These are phyloP conservation scores for Drosophila mayri DNA, from an alignment of 1,140 invertebrate genomes.

Conservation along the genomic window DNA sequence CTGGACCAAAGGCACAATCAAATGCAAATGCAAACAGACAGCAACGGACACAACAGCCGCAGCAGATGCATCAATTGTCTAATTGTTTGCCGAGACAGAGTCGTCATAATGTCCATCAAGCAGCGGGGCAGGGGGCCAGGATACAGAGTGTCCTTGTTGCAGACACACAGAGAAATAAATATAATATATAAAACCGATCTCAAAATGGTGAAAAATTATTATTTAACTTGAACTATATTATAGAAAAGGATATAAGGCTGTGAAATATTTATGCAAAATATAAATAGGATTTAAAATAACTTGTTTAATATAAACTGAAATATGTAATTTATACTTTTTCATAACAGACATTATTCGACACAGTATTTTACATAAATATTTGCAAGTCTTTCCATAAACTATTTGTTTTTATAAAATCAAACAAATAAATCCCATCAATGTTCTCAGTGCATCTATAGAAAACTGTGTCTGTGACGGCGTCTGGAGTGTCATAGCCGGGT, in stretches of 20 bases:
- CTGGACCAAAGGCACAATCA: slow-evolving; percentile 35
- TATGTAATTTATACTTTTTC: neutral
- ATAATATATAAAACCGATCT: neutral
- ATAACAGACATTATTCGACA: neutral
- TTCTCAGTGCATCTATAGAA: slow-evolving; percentile 13
- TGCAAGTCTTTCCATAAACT: neutral
- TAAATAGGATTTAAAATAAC: no score
- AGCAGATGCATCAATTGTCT: slow-evolving; percentile 82
- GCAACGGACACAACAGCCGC: slow-evolving; percentile 46
- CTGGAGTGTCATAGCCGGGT: slow-evolving; percentile 40
- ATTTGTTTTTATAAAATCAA: neutral
- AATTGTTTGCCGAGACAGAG: slow-evolving; percentile 81
- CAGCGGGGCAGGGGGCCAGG: slow-evolving; percentile 8
- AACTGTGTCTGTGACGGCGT: slow-evolving; percentile 39
- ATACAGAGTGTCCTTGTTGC: slow-evolving; percentile 14
- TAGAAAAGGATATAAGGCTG: no score
- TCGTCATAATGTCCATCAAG: slow-evolving; percentile 79
- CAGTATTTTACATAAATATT: neutral
- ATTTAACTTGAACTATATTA: neutral
- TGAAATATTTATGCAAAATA: neutral
- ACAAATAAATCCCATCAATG: neutral
- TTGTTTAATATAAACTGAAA: no score
- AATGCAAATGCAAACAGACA: slow-evolving; percentile 48
- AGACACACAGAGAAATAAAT: neutral
- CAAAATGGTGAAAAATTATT: neutral